Percentiles rank a stretch among this genome's conserved stretches.
Conservation (phyloP, 1,140 invertebrate genomes). For the Drosophila oshimai region DNA sequence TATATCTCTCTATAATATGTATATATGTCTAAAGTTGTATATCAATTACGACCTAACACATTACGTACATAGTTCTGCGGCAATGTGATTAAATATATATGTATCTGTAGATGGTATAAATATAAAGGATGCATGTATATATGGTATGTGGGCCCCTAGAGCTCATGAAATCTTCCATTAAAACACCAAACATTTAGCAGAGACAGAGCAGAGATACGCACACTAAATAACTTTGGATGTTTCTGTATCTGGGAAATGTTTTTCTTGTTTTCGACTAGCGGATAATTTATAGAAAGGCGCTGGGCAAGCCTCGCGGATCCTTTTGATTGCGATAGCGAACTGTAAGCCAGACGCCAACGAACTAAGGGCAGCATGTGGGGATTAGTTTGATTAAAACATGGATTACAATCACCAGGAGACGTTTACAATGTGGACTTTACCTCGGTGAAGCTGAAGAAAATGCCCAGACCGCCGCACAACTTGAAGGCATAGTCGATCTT, state of each 20-base stretch:
- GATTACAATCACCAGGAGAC: background rate
- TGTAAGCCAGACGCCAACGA: constrained; percentile 98
- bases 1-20: constrained; percentile 54
- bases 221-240: constrained; percentile 31
- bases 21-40: constrained; percentile 64
- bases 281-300: constrained; percentile 94
- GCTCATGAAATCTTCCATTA: constrained; percentile 55
- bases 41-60: constrained; percentile 63
- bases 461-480: constrained; percentile 93
- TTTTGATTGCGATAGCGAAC: constrained; percentile 98
- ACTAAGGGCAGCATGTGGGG: constrained; percentile 87
- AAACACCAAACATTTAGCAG: constrained; percentile 52
- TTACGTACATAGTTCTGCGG: constrained; percentile 44
- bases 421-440: constrained; percentile 84
- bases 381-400: constrained; percentile 1
- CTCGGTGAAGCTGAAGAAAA: constrained; percentile 99
- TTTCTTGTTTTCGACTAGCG: constrained; percentile 11
- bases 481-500: constrained; percentile 95
- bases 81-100: constrained; percentile 47
- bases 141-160: constrained; percentile 36
- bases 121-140: constrained; percentile 70
- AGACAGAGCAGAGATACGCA: constrained; percentile 29
- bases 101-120: constrained; percentile 65
- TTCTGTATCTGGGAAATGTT: constrained; percentile 28
- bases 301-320: constrained; percentile 97